Evolutionary conservation across 1,140 invertebrate genomes (phyloP), one percentile per base, ranked within the genome.

Genomic region (Eciton burchellii): DNA sequence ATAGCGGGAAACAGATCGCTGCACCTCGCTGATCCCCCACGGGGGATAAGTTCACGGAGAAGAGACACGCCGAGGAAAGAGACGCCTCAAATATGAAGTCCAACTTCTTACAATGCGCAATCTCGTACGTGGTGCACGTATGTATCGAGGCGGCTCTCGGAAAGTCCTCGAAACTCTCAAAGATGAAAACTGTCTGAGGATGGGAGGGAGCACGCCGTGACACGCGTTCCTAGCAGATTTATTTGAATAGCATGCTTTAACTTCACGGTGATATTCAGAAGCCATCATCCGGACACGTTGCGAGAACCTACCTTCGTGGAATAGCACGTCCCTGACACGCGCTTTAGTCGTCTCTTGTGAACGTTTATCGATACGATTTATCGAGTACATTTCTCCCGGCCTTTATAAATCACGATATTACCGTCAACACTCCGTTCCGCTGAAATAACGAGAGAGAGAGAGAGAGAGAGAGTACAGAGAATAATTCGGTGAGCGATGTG

Each of bases 201-300:
- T 68, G 74, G 43, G 68, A 70, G 63, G 6, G 12, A 79, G 35
- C 26, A 29, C 54, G 35, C 74, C 63, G 21, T 79, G 63, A 79
- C 63, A 79, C 26, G 43, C 62, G 74, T 62, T 68, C 26, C 62
- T 56, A 29, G 35, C n/a, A 79, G 63, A 79, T 79, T 79, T 79
- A 79, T 79, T 68, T 49, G 63, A 68, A 68, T 68, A 79, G 52
- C 63, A 57, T 57, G 74, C 49, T 79, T 79, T 57, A 68, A 79
- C 63, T 79, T 70, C 68, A 43, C 63, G 41, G 70, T 68, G 52
- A 56, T 68, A 79, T 79, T 76, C 73, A 65, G 16, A 19, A 76
- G 59, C 72, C 63, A 76, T 76, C 63, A 76, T 76, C 59, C 49
- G 59, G 65, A 65, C 26, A 62, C 19, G 45, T 76, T 35, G 47